Base-by-base conservation (phyloP, 1,140 invertebrate genomes). In the Luehdorfia chinensis region DNA sequence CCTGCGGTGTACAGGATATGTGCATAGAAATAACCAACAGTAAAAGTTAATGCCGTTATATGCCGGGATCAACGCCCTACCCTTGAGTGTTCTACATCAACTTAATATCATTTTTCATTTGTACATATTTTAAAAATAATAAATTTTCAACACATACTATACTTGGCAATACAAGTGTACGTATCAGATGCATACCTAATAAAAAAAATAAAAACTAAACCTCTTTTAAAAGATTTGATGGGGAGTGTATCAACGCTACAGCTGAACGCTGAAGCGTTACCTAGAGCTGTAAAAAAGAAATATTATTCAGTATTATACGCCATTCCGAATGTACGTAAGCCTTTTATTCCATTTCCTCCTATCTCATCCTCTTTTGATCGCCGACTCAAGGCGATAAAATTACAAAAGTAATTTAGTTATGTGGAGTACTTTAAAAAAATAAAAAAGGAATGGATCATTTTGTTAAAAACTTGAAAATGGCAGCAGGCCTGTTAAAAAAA, bases 241-340 rank as follows among this genome's bases (percentile, higher is more conserved):
- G 13, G 23, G 23, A 23, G 34, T 37, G 23, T 37, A 21, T 18
- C n/a, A 25, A 18, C 9, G 34, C 11, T 37, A 23, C 19, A 23
- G 13, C 34, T 37, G 19, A 37, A 37, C 23, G 19, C 11, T 13
- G 13, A 37, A 25, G 12, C 19, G 7, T 9, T n/a, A 37, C 19
- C 11, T 37, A 14, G 12, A 23, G 34, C 12, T 21, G 19, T 37
- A n/a, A 37, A 37, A 37, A 37, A 37, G 34, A 23, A 37, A 37
- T 37, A 37, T 25, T 37, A 37, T 37, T 16, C 9, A 23, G 19
- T 19, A 18, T 25, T 37, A 37, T 37, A 25, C 34, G 19, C n/a
- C 19, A 7, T 23, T 23, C 34, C 12, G 0, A 21, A 21, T 37
- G 19, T 37, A 37, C 11, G 7, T 37, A n/a, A 37, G 11, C n/a